A percentile compares a stretch with the other conserved stretches of the same genome.
Evolutionary conservation across 2,113 vertebrate genomes (phyloP).

Genomic region (Holacanthus passer): DNA sequence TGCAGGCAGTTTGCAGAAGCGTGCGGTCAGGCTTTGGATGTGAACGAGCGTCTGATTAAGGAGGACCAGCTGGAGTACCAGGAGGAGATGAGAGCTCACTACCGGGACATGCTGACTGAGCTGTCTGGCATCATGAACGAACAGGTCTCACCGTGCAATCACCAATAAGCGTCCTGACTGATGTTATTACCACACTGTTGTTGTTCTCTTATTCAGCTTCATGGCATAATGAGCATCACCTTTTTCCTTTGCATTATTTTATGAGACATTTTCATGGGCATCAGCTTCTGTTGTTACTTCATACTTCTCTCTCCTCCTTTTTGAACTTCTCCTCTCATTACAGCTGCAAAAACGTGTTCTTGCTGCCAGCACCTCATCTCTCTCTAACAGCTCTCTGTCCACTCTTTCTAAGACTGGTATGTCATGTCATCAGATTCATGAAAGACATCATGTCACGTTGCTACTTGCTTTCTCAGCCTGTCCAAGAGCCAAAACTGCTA

Average conservation of each 20-base stretch:
- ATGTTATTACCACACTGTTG: background rate
- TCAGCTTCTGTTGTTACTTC: slow-evolving; percentile 21
- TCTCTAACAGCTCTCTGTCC: slow-evolving; percentile 93
- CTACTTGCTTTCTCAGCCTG: background rate
- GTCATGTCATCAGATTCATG: slow-evolving; percentile 72
- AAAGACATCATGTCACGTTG: slow-evolving; percentile 35
- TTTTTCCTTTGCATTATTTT: slow-evolving; percentile 22
- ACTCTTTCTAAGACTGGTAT: slow-evolving; percentile 91
- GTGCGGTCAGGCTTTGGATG: slow-evolving; percentile 95
- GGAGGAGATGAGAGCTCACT: slow-evolving; percentile 97
- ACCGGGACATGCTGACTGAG: slow-evolving; percentile 94
- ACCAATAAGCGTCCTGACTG: slow-evolving; percentile 11
- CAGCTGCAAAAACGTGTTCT: slow-evolving; percentile 88
- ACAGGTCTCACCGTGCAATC: slow-evolving; percentile 86
- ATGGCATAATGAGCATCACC: slow-evolving; percentile 21
- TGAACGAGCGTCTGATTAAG: slow-evolving; percentile 97
- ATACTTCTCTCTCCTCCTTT: slow-evolving; percentile 12
- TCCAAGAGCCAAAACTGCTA: background rate
- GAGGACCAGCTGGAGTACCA: slow-evolving; percentile 99
- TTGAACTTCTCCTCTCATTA: slow-evolving; percentile 70
- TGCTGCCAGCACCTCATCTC: slow-evolving; percentile 89
- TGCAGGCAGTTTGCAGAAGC: slow-evolving; percentile 96
- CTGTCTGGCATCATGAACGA: slow-evolving; percentile 96
- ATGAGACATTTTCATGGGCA: slow-evolving; percentile 8
- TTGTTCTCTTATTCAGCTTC: background rate